These are phyloP conservation scores for Psammodynastes pulverulentus DNA, from an alignment of 2,113 vertebrate genomes.

Conservation along the genomic window DNA sequence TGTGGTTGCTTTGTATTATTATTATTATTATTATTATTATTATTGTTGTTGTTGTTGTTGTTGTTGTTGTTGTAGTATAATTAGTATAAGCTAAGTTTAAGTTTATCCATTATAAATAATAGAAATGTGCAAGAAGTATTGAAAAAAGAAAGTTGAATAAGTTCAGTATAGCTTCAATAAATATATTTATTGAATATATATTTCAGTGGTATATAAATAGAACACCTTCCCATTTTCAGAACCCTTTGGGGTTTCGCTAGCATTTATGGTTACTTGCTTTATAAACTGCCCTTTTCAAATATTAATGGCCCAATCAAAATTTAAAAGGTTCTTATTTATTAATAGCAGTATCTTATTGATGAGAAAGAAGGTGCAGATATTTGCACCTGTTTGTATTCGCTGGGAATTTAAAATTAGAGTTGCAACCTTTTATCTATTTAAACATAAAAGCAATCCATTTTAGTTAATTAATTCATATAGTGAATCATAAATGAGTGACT, in stretches of 20 bases:
- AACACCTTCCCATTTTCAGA: neutral
- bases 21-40: too few relatives aligned
- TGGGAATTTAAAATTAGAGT: neutral
- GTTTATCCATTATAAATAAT: neutral
- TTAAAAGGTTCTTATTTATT: constrained; percentile 40
- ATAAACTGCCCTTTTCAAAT: constrained; percentile 48
- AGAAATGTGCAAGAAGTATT: neutral
- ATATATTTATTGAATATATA: neutral
- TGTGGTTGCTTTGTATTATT: too few relatives aligned
- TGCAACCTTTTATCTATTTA: neutral
- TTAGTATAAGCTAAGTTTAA: neutral
- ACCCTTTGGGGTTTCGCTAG: constrained; percentile 16
- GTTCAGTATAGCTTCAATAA: neutral
- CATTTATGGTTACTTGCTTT: constrained; percentile 34
- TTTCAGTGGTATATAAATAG: constrained; percentile 3
- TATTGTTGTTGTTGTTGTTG: too few relatives aligned
- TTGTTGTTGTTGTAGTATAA: too few relatives aligned
- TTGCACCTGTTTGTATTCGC: constrained; percentile 24
- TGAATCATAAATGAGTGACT: neutral
- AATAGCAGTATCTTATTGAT: constrained; percentile 31
- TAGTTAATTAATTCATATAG: neutral
- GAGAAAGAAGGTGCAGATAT: constrained; percentile 46
- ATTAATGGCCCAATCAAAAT: constrained; percentile 48
- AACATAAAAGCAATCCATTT: constrained; percentile 11
- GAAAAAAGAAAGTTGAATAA: neutral